A percentile compares a stretch with the other conserved stretches of the same genome.
phyloP scores from a whole-genome alignment of 1,140 invertebrate genomes.

The Drosophila paulistorum region DNA sequence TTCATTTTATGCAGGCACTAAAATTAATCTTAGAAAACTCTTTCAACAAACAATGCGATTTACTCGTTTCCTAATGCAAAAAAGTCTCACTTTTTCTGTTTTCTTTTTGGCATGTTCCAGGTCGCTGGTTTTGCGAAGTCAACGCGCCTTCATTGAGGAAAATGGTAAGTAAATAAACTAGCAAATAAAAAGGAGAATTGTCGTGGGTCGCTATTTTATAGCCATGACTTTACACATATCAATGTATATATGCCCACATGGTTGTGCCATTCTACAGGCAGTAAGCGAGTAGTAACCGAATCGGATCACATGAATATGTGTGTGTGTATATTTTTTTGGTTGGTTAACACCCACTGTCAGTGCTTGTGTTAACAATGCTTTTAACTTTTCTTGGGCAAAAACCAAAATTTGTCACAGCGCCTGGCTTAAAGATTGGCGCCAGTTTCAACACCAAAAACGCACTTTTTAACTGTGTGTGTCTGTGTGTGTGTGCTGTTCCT shows the following conservation, averaged over 20 bases:
- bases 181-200: conserved; percentile 7
- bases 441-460: conserved; percentile 48
- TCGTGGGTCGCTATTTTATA: conserved; percentile 54
- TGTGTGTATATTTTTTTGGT: background rate
- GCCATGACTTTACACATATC: conserved; percentile 4
- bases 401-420: conserved; percentile 64
- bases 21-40: too few species aligned
- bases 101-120: conserved; percentile 63
- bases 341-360: conserved; percentile 12
- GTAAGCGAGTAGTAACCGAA: conserved; percentile 24
- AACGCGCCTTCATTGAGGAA: conserved; percentile 81
- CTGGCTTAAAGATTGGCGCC: conserved; percentile 31
- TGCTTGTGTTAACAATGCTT: conserved; percentile 51
- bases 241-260: conserved; percentile 52
- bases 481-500: background rate
- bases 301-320: conserved; percentile 51
- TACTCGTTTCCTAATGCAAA: background rate
- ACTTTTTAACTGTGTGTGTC: conserved; percentile 42
- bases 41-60: too few species aligned
- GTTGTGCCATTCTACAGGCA: conserved; percentile 40
- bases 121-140: conserved; percentile 80
- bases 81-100: background rate
- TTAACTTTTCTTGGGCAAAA: conserved; percentile 45
- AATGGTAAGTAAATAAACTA: conserved; percentile 68
- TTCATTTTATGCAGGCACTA: too few species aligned